phyloP scores from a whole-genome alignment of 2,888 invertebrate genomes.

The Pseudococcus jackbeardsleyi region DNA sequence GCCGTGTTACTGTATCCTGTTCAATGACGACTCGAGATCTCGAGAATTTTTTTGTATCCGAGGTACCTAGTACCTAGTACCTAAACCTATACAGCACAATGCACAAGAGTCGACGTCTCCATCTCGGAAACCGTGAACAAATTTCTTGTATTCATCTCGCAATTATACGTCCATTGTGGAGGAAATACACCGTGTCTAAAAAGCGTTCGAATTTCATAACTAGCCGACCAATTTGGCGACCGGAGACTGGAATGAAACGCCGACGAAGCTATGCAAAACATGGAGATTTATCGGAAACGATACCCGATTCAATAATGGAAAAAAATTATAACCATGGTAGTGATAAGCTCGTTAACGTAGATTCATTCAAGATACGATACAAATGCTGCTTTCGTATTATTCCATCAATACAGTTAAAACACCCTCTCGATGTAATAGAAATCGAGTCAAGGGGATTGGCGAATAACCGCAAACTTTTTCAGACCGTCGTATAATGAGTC shows the following conservation, averaged over 20 bases:
- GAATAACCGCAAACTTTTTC: constrained; percentile 12
- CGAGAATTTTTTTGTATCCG: background rate
- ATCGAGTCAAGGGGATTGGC: background rate
- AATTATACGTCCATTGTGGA: background rate
- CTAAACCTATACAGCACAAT: background rate
- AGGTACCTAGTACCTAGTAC: constrained; percentile 4
- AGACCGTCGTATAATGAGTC: constrained; percentile 20
- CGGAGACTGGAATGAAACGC: background rate
- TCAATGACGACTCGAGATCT: constrained; percentile 36
- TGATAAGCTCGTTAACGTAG: constrained; percentile 5
- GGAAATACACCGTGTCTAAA: background rate
- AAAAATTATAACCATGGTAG: background rate
- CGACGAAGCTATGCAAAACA: background rate
- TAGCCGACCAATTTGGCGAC: background rate
- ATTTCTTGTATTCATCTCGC: constrained; percentile 7
- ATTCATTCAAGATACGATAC: background rate
- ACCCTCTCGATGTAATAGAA: background rate
- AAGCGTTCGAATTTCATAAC: constrained; percentile 19
- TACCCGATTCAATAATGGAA: background rate
- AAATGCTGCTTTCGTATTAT: background rate
- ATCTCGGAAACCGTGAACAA: background rate
- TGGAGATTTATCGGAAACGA: background rate
- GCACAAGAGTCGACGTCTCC: constrained; percentile 7
- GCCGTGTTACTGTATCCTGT: constrained; percentile 50
- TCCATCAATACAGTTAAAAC: background rate